Base-by-base conservation (phyloP, 2,797 vertebrate genomes). In the Falco columbarius region DNA sequence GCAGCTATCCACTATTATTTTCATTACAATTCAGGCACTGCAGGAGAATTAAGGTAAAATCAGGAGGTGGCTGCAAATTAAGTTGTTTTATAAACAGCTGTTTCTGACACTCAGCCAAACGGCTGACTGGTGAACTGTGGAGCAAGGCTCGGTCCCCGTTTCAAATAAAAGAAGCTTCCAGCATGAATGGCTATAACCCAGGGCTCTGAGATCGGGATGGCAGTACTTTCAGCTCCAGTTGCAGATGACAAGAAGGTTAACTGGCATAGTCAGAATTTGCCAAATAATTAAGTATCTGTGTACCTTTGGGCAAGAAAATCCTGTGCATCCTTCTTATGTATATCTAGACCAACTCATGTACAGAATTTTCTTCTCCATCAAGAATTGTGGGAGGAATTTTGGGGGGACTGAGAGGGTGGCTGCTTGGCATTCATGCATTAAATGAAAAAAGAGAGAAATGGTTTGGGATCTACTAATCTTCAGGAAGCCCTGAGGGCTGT, bases 31-130 rank as follows among this genome's bases (percentile, higher is more conserved):
- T 94, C 40, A 81, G 81, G n/a, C 18, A 1, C 40, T 93, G 51
- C 75, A 54, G 89, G 68, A 86, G 71, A 89, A 65, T 75, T 80
- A 62, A 89, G 92, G 62, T 85, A 70, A 92, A 91, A 94, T 61
- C 77, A 75, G 90, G 76, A 94, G 63, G 81, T 74, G 56, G 90
- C 67, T 89, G 71, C 59, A 94, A 95, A 94, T 93, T 83, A 96
- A 76, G 79, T 70, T 86, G 59, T 85, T 97, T 67, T 44, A 44
- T 89, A 89, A 94, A 81, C 77, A 81, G 46, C 92, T 95, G 81
- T 36, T 47, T 89, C 86, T 95, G 85, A 90, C 22, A 51, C 72
- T 86, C 44, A 19, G 54, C 87, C 88, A 91, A 70, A 85, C 52
- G 83, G 81, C 34, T 49, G 71, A 88, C 56, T 72, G 68, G 63